These are phyloP conservation scores for Ochlodes sylvanus DNA, from an alignment of 2,888 invertebrate genomes.

Conservation along the genomic window DNA sequence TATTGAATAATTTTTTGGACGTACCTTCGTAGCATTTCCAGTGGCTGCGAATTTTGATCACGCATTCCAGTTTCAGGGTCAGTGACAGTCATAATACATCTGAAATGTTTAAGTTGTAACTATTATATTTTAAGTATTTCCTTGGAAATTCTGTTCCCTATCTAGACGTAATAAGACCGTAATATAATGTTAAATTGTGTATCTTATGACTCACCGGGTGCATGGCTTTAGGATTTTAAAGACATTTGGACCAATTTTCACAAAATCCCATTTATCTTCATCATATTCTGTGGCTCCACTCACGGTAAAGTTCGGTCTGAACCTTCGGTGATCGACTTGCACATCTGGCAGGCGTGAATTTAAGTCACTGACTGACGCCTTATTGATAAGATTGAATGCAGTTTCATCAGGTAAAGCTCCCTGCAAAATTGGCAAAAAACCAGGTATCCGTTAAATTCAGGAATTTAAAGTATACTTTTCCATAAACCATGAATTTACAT, in stretches of 20 bases:
- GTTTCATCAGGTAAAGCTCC: slow-evolving; percentile 88
- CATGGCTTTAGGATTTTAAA: slow-evolving; percentile 88
- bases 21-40: slow-evolving; percentile 87
- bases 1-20: not conserved
- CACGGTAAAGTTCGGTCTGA: slow-evolving; percentile 89
- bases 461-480: too few species aligned
- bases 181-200: too few species aligned
- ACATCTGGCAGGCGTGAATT: slow-evolving; percentile 82
- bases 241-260: slow-evolving; percentile 87
- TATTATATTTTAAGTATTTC: not conserved
- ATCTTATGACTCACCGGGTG: slow-evolving; percentile 71
- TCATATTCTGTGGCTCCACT: slow-evolving; percentile 84
- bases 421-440: slow-evolving; percentile 57
- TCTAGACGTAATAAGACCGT: too few species aligned
- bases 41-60: slow-evolving; percentile 85
- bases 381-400: slow-evolving; percentile 88
- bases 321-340: slow-evolving; percentile 81
- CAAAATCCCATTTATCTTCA: slow-evolving; percentile 90
- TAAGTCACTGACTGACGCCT: slow-evolving; percentile 87
- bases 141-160: too few species aligned
- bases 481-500: too few species aligned
- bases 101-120: slow-evolving; percentile 55
- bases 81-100: slow-evolving; percentile 89
- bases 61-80: slow-evolving; percentile 88
- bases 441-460: too few species aligned